phyloP scores from a whole-genome alignment of 1,140 invertebrate species.

The Episyrphus balteatus region DNA sequence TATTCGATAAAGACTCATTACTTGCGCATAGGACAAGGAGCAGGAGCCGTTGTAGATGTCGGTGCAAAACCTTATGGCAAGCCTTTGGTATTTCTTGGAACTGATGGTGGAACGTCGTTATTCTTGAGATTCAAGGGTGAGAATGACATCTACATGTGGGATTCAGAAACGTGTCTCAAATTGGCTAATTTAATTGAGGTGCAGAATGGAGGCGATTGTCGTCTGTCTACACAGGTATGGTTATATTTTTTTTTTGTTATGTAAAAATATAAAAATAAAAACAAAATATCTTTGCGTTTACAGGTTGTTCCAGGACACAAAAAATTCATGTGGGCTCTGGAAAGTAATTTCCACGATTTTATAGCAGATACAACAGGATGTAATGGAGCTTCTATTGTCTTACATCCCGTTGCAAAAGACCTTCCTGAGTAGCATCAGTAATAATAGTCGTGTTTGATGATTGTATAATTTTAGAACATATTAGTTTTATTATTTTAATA shows the following conservation, averaged over 20 bases:
- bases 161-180: slow-evolving; percentile 44
- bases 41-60: slow-evolving; percentile 42
- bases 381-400: slow-evolving; percentile 40
- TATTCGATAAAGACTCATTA: slow-evolving; percentile 43
- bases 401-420: slow-evolving; percentile 38
- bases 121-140: slow-evolving; percentile 51
- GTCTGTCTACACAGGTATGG: slow-evolving; percentile 42
- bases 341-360: slow-evolving; percentile 54
- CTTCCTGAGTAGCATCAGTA: too few species aligned
- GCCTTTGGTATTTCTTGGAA: slow-evolving; percentile 47
- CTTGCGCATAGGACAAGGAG: slow-evolving; percentile 40
- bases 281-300: background rate
- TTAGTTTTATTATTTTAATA: too few species aligned
- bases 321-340: slow-evolving; percentile 48
- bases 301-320: slow-evolving; percentile 44
- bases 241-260: too few species aligned
- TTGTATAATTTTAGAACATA: too few species aligned
- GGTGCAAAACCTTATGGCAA: slow-evolving; percentile 41
- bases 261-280: too few species aligned
- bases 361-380: slow-evolving; percentile 46
- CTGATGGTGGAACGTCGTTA: slow-evolving; percentile 43
- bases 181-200: slow-evolving; percentile 44
- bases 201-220: slow-evolving; percentile 45
- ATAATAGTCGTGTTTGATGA: too few species aligned
- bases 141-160: slow-evolving; percentile 50